phyloP scores from a whole-genome alignment of 2,888 invertebrate genomes.

The Scaptomyza tumidula region DNA sequence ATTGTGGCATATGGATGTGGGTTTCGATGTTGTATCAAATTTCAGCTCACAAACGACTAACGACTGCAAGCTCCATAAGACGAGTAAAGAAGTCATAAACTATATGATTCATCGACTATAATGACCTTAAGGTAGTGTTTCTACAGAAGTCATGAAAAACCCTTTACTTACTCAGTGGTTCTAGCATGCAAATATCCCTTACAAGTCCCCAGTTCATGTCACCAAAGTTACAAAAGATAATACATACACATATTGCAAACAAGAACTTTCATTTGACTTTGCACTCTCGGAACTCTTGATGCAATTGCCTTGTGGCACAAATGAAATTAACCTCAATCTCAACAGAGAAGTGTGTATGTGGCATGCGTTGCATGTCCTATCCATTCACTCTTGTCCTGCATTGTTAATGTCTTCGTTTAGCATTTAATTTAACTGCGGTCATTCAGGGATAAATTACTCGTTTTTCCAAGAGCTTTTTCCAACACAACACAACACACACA shows the following conservation, averaged over 20 bases:
- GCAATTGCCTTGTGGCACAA: conserved; percentile 3
- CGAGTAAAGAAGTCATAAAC: neutral
- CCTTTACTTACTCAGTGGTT: neutral
- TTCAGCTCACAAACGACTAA: conserved; percentile 23
- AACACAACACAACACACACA: conserved; percentile 15
- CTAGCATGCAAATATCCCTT: neutral
- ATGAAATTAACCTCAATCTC: conserved; percentile 39
- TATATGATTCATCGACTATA: conserved; percentile 23
- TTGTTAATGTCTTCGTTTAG: conserved; percentile 81
- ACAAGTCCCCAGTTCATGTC: neutral
- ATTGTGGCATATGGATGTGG: conserved; percentile 64
- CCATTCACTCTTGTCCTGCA: conserved; percentile 49
- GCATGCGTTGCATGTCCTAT: conserved; percentile 19
- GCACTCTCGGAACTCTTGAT: neutral
- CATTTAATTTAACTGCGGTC: conserved; percentile 81
- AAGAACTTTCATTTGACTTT: neutral
- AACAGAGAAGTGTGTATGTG: neutral
- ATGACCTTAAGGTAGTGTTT: neutral
- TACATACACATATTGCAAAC: neutral
- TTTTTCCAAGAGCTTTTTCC: conserved; percentile 56
- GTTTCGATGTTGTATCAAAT: conserved; percentile 51
- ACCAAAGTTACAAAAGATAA: neutral
- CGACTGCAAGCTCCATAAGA: conserved; percentile 7
- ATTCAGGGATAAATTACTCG: conserved; percentile 61
- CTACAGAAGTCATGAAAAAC: neutral